phyloP scores from a whole-genome alignment of 2,113 vertebrate species.

The Ovis canadensis region DNA sequence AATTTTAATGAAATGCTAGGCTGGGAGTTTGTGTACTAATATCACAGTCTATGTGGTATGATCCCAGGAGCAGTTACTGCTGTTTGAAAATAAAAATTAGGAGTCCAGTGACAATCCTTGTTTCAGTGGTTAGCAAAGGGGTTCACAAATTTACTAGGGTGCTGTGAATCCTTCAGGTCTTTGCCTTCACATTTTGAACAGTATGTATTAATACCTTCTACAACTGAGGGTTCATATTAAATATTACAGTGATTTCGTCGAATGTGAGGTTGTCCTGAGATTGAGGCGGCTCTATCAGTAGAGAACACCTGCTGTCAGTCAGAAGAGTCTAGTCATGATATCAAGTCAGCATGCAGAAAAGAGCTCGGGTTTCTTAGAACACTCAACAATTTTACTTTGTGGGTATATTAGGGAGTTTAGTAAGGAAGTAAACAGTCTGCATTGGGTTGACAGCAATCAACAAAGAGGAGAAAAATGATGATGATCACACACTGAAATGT shows the following conservation, averaged over 20 bases:
- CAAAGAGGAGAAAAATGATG: not conserved
- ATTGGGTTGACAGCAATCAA: not conserved
- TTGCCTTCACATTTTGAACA: not conserved
- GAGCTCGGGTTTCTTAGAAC: not conserved
- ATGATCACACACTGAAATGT: not conserved
- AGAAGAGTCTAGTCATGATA: not conserved
- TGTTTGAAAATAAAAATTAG: conserved; percentile 32
- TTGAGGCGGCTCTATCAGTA: not conserved
- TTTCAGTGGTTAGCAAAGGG: not conserved
- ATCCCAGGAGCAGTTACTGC: not conserved
- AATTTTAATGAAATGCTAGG: not conserved
- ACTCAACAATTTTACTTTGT: not conserved
- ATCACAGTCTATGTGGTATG: not conserved
- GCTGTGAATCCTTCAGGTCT: not conserved
- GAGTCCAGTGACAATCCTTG: not conserved
- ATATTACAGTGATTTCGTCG: not conserved
- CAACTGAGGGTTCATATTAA: not conserved
- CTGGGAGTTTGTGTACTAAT: not conserved
- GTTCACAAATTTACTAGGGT: not conserved
- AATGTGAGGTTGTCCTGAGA: not conserved
- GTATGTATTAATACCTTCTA: not conserved
- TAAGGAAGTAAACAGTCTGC: not conserved
- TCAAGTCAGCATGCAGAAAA: not conserved
- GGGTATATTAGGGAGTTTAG: not conserved
- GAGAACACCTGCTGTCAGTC: not conserved